phyloP scores from a whole-genome alignment of 2,113 vertebrate species.

The Taurulus bubalis region DNA sequence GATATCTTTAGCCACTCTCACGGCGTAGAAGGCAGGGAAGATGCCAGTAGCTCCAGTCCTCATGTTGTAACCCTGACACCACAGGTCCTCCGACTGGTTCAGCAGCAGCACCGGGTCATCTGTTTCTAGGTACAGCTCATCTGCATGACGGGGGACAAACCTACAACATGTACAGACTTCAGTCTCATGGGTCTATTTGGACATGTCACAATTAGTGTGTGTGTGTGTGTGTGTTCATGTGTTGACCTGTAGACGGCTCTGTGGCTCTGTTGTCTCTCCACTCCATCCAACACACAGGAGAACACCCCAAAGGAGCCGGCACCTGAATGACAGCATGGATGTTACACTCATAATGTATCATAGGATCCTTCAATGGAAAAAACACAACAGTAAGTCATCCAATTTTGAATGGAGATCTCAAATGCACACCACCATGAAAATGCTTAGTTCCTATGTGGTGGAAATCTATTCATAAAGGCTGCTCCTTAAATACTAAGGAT shows the following conservation, averaged over 20 bases:
- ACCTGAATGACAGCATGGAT: constrained; percentile 78
- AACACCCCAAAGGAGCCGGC: constrained; percentile 94
- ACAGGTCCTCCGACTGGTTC: constrained; percentile 92
- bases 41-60: constrained; percentile 91
- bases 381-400: neutral
- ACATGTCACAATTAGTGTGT: neutral
- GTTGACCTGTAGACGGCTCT: constrained; percentile 88
- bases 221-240: constrained; percentile 10
- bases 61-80: constrained; percentile 98
- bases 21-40: constrained; percentile 94
- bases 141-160: constrained; percentile 94
- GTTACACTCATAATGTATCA: constrained; percentile 19
- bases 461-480: no score
- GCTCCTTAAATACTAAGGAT: no score
- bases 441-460: neutral
- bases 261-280: constrained; percentile 94
- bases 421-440: neutral
- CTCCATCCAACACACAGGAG: constrained; percentile 92
- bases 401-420: neutral
- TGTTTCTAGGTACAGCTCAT: constrained; percentile 92
- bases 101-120: constrained; percentile 94
- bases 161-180: constrained; percentile 68
- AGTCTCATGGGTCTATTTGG: neutral
- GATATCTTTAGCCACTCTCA: constrained; percentile 82
- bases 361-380: neutral